Conservation (phyloP, 2,797 vertebrate genomes). For the Coregonus suidteri region DNA sequence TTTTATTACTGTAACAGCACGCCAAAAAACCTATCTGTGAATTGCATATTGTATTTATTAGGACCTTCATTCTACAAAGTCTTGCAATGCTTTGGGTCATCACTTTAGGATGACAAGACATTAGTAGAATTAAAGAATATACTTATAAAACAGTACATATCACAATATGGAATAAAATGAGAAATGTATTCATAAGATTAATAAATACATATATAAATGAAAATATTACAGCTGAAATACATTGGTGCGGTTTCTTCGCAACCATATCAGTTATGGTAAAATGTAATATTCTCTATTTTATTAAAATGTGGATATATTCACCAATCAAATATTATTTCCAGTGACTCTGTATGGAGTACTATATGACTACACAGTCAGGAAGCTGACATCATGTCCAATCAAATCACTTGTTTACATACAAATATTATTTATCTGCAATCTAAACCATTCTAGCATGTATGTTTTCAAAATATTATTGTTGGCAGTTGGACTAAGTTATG, state of each 20-base stretch:
- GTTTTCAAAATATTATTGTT: conserved; percentile 32
- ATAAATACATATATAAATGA: background rate
- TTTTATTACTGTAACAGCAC: conserved; percentile 42
- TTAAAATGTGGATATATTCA: background rate
- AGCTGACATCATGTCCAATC: background rate
- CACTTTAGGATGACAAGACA: background rate
- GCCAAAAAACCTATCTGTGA: conserved; percentile 10
- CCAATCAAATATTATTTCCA: background rate
- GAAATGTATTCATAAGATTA: background rate
- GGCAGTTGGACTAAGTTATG: conserved; percentile 20
- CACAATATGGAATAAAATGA: background rate
- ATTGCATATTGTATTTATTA: conserved; percentile 4
- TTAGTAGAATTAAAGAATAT: background rate
- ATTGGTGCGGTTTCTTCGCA: background rate
- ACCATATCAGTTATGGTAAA: background rate
- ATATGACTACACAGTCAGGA: background rate
- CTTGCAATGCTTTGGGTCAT: background rate
- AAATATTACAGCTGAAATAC: background rate
- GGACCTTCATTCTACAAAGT: background rate
- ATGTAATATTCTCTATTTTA: background rate
- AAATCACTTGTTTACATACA: background rate
- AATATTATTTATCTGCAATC: background rate
- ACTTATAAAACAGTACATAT: background rate
- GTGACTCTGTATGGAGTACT: background rate
- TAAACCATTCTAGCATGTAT: conserved; percentile 16